phyloP scores from a whole-genome alignment of 2,113 vertebrate species.

The Oreochromis aureus region DNA sequence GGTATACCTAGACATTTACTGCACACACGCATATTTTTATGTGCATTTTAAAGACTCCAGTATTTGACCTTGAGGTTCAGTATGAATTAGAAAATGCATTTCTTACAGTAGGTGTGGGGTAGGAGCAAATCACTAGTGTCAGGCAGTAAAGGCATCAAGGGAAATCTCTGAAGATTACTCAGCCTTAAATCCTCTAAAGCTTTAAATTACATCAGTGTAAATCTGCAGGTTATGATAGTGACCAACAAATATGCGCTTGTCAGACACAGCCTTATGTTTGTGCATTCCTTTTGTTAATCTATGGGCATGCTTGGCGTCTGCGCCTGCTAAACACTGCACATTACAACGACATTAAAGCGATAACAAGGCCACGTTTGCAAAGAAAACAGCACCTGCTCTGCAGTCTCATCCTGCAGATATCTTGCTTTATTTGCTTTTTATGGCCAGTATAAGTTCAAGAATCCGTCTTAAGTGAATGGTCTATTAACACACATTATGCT shows the following conservation, averaged over 20 bases:
- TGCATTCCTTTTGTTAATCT: neutral
- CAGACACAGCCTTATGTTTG: neutral
- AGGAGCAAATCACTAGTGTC: slow-evolving; percentile 12
- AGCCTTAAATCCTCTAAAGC: slow-evolving; percentile 1
- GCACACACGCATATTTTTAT: neutral
- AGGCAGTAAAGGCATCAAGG: neutral
- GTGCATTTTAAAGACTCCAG: neutral
- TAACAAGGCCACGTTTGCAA: neutral
- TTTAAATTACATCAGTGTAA: neutral
- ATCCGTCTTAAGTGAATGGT: slow-evolving; percentile 4
- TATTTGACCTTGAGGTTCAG: slow-evolving; percentile 27
- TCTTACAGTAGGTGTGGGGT: neutral
- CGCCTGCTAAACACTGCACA: neutral
- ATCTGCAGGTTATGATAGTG: neutral
- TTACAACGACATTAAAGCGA: neutral
- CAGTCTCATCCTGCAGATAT: neutral
- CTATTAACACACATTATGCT: slow-evolving; percentile 35
- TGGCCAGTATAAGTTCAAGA: slow-evolving; percentile 13
- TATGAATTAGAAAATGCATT: neutral
- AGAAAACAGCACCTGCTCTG: neutral
- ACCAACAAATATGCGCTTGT: neutral
- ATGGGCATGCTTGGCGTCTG: neutral
- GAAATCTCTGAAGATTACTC: neutral
- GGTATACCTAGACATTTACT: neutral
- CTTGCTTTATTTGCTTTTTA: slow-evolving; percentile 3